Evolutionary conservation across 2,888 invertebrate genomes (phyloP).

Genomic region (Eretmocerus hayati): DNA sequence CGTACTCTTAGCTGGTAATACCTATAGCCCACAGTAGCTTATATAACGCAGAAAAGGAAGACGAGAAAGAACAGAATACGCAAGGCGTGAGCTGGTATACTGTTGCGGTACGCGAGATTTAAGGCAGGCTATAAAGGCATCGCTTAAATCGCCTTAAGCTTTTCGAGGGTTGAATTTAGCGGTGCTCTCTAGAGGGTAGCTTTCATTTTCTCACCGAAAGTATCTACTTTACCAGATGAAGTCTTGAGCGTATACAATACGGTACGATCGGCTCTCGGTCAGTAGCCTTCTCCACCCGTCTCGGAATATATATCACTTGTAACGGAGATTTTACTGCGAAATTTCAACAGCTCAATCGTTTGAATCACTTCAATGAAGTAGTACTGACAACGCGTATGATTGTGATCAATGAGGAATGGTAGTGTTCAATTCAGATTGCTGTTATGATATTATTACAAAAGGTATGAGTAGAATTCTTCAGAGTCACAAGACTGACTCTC

Average conservation of each 20-base stretch:
- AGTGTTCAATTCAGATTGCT: too few relatives aligned
- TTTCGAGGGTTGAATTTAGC: conserved; percentile 23
- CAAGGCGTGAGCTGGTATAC: neutral
- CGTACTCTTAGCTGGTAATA: neutral
- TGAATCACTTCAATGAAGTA: too few relatives aligned
- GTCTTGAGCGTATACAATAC: conserved; percentile 10
- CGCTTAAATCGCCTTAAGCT: conserved; percentile 23
- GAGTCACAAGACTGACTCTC: too few relatives aligned
- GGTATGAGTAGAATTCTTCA: too few relatives aligned
- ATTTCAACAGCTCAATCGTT: too few relatives aligned
- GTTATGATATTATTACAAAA: too few relatives aligned
- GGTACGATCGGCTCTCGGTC: too few relatives aligned
- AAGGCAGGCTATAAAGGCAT: conserved; percentile 23
- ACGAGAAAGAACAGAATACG: neutral
- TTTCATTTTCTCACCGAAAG: conserved; percentile 23
- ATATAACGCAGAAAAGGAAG: neutral
- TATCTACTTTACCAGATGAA: conserved; percentile 20
- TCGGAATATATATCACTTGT: too few relatives aligned
- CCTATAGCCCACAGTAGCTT: neutral
- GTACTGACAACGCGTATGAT: too few relatives aligned
- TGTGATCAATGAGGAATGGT: too few relatives aligned
- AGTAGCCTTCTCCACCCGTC: too few relatives aligned
- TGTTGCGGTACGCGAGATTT: conserved; percentile 21
- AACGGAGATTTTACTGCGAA: too few relatives aligned
- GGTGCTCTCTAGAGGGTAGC: conserved; percentile 9